Conservation (phyloP, 2,797 vertebrate species). For the Euphonia xanthogaster region DNA sequence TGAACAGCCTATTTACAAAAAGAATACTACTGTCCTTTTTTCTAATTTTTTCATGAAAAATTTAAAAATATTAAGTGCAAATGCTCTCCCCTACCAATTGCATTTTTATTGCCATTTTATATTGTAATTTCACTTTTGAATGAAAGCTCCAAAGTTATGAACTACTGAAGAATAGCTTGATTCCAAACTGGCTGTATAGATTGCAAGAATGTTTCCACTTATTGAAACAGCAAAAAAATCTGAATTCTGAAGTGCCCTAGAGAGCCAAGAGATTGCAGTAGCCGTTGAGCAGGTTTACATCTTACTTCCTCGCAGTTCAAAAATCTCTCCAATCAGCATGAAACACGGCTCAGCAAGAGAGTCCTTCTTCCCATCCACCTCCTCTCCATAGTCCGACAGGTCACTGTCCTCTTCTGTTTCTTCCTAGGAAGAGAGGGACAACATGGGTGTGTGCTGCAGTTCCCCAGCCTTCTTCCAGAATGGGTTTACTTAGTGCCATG, state of each 20-base stretch:
- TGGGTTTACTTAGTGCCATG: background rate
- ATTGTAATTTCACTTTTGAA: background rate
- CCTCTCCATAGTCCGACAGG: conserved; percentile 91
- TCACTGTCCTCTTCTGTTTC: conserved; percentile 94
- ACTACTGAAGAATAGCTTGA: background rate
- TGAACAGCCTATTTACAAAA: background rate
- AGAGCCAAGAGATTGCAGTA: background rate
- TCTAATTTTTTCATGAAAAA: background rate
- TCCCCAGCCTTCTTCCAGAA: background rate
- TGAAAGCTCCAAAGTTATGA: background rate
- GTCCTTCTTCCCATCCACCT: conserved; percentile 88
- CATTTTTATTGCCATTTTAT: background rate
- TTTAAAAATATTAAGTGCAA: background rate
- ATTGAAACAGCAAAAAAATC: background rate
- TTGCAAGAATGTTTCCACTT: background rate
- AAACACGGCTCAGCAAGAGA: conserved; percentile 95
- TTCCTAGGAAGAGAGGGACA: conserved; percentile 79
- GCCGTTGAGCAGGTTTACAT: background rate
- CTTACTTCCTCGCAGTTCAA: conserved; percentile 98
- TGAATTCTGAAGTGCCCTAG: background rate
- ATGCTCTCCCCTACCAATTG: background rate
- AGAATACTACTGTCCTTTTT: background rate
- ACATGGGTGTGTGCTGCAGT: background rate
- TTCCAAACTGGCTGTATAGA: background rate
- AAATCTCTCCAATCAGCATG: conserved; percentile 98